These are phyloP conservation scores for Drosophila kikkawai DNA, from an alignment of 1,140 invertebrate species.

Conservation along the genomic window DNA sequence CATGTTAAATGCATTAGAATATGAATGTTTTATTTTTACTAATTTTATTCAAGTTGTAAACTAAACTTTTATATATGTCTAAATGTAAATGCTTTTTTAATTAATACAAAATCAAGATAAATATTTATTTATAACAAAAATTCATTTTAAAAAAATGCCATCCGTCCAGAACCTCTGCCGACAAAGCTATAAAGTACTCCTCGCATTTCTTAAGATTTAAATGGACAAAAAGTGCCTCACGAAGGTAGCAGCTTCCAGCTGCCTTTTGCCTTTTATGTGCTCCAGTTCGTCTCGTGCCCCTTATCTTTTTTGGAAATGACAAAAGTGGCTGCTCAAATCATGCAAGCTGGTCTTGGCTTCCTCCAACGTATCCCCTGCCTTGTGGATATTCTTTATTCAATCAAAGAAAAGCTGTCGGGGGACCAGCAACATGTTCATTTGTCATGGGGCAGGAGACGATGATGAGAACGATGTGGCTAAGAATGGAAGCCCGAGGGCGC, in stretches of 20 bases:
- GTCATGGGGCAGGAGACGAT: conserved; percentile 34
- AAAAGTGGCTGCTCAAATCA: conserved; percentile 51
- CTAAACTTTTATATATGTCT: no score
- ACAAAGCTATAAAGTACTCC: conserved; percentile 15
- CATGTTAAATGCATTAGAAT: not conserved
- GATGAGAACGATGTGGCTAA: conserved; percentile 4
- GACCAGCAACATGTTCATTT: conserved; percentile 60
- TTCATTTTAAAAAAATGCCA: not conserved
- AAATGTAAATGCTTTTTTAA: not conserved
- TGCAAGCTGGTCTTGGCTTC: conserved; percentile 17
- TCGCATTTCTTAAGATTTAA: conserved; percentile 27
- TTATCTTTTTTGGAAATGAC: conserved; percentile 55
- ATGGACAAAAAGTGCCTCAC: conserved; percentile 33
- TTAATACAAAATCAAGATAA: not conserved
- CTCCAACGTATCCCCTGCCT: not conserved
- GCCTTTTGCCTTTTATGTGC: conserved; percentile 28
- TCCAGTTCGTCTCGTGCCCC: conserved; percentile 39
- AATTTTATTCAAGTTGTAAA: not conserved
- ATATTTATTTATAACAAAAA: not conserved
- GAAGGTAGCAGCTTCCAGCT: conserved; percentile 31
- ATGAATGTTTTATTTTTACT: not conserved
- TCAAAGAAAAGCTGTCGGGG: conserved; percentile 37
- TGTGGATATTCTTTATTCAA: conserved; percentile 57
- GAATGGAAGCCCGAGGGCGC: conserved; percentile 31
- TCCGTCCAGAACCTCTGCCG: not conserved